Evolutionary conservation across 2,888 invertebrate species (phyloP), one percentile per base, ranked within the genome.

Genomic region (Hemithea aestivaria): DNA sequence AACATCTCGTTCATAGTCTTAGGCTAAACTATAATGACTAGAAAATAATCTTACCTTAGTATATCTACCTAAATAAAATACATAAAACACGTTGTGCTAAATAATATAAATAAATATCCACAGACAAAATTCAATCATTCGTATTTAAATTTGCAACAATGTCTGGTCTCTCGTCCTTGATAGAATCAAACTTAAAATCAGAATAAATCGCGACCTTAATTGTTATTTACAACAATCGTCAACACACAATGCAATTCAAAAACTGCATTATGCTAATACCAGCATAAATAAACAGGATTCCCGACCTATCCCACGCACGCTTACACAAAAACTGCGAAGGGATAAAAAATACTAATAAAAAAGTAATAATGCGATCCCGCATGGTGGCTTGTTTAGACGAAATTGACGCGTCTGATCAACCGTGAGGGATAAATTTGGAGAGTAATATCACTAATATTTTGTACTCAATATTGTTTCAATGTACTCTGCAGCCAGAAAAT

Each of bases 331-430:
- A 85, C 80, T 73, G 76, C 76, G 66, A 72, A 70, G 79, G 76
- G 75, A 73, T 73, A 70, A 73, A 76, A 75, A 80, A 78, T 67
- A 70, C 76, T 76, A 87, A 87, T 87, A 87, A 87, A 87, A 87
- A 87, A 87, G 84, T 82, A 84, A 87, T 85, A 87, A 85, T 71
- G 74, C 69, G 68, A 82, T 83, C 87, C 87, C 87, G 87, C 87
- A 87, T 87, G 82, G 65, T 73, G 69, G 79, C 79, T 84, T 65
- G 85, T 83, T 85, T 74, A 76, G 73, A 63, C 64, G 66, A 77
- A 79, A 84, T 83, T 84, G 82, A 87, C 73, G 78, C 62, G 74
- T 58, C 78, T 75, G 81, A 85, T 85, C 70, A 82, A 77, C 73
- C 76, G 72, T 68, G 66, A 68, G 74, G 76, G 58, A 58, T 49